Evolutionary conservation across 2,113 vertebrate genomes (phyloP).

Genomic region (Alexandromys fortis): DNA sequence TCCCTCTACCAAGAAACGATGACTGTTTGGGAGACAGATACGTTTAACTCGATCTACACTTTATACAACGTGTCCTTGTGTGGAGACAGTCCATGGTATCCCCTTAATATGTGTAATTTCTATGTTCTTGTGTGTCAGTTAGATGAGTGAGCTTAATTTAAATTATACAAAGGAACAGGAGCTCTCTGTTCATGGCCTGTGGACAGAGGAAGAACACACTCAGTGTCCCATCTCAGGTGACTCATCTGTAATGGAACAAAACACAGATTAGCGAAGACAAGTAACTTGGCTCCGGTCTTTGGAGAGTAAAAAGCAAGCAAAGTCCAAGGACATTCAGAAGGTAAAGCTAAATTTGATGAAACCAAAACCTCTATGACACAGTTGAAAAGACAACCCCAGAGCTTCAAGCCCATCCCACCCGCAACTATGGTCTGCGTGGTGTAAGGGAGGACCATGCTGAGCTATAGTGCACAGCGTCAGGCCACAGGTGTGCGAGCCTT

Average conservation of each 20-base stretch:
- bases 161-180: background rate
- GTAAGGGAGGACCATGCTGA: background rate
- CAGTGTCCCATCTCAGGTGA: background rate
- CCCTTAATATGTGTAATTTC: background rate
- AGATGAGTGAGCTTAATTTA: background rate
- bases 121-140: background rate
- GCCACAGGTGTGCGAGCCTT: background rate
- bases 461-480: rapidly evolving
- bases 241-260: too few relatives aligned
- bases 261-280: too few relatives aligned
- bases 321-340: background rate
- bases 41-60: background rate
- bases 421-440: background rate
- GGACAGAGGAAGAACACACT: background rate
- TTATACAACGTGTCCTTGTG: background rate
- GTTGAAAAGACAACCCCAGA: background rate
- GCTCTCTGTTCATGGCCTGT: background rate
- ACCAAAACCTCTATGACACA: background rate
- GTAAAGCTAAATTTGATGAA: background rate
- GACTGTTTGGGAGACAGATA: background rate
- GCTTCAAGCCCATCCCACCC: background rate
- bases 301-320: background rate
- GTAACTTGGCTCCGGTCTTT: background rate
- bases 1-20: too few relatives aligned
- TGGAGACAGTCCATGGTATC: background rate